Conservation (phyloP, 1,140 invertebrate genomes). For the Bilobella aurantiaca region DNA sequence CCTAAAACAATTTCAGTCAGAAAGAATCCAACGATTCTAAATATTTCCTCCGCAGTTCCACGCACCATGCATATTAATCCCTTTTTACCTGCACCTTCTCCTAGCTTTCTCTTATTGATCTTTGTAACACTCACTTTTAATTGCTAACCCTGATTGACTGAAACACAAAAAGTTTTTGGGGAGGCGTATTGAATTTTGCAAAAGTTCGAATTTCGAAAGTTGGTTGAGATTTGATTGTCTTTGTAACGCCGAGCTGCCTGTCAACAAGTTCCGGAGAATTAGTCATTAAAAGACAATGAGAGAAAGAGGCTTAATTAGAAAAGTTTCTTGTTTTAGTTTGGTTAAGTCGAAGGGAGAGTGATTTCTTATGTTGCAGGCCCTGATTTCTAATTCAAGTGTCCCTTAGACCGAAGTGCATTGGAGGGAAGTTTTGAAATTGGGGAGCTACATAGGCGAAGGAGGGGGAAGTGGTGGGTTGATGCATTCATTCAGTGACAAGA, state of each 20-base stretch:
- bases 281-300: conserved; percentile 11
- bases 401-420: too few relatives aligned
- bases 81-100: too few relatives aligned
- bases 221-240: not conserved
- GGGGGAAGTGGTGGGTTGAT: not conserved
- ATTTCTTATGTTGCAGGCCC: not conserved
- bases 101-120: not conserved
- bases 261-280: conserved; percentile 6
- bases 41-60: too few relatives aligned
- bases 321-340: conserved; percentile 4
- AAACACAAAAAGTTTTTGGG: not conserved
- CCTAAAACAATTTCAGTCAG: not conserved
- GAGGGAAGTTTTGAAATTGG: too few relatives aligned
- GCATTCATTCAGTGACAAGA: not conserved
- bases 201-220: not conserved
- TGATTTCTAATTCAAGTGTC: not conserved
- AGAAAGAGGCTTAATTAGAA: not conserved
- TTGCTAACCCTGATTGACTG: not conserved
- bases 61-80: too few relatives aligned
- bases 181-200: not conserved
- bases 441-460: too few relatives aligned
- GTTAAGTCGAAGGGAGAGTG: not conserved
- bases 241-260: not conserved
- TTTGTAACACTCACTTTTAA: not conserved
- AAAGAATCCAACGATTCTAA: too few relatives aligned